Base-by-base conservation (phyloP, 2,113 vertebrate species). In the Prionailurus viverrinus region DNA sequence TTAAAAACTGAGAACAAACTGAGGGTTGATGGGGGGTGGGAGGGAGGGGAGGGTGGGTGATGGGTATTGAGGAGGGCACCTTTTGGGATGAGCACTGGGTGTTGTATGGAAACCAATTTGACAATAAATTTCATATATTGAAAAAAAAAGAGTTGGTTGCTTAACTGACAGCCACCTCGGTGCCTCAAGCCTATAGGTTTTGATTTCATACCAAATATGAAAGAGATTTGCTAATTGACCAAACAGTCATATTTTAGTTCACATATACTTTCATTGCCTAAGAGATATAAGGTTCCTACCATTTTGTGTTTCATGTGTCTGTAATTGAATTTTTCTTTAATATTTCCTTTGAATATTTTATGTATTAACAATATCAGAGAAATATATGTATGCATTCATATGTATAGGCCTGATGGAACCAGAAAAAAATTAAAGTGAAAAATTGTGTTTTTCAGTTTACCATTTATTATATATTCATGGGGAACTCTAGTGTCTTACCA, bases 341-440 rank as follows among this genome's bases (percentile, higher is more conserved):
- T 79, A 66, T 97, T 96, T 94, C 80, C 81, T 97, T 97, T 69
- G 7, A 95, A 90, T 23, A 81, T 51, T 91, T 95, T 80, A 11
- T 98, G 7, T 33, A 95, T 97, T 76, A 97, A 93, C 89, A 96
- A 95, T 82, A 92, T 91, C 29, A 93, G 12, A 94, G 86, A 97
- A 98, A 98, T 95, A 91, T 65, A 81, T 88, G n/a, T 94, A 96
- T 97, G 1, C 7, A 92, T 98, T 97, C 96, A 97, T 95, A 96
- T 98, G 97, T 97, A 91, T 97, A 83, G 83, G 69, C 85, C 95
- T 94, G 78, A 63, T 96, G 95, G 94, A 53, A 84, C 61, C 83
- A 98, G 94, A 82, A 95, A 95, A 95, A 76, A 86, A 96, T 90
- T 97, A 96, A 95, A 91, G 69, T 76, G 55, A 36, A 51, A 96